Conservation (phyloP, 2,888 invertebrate genomes). For the Diarsia brunnea region DNA sequence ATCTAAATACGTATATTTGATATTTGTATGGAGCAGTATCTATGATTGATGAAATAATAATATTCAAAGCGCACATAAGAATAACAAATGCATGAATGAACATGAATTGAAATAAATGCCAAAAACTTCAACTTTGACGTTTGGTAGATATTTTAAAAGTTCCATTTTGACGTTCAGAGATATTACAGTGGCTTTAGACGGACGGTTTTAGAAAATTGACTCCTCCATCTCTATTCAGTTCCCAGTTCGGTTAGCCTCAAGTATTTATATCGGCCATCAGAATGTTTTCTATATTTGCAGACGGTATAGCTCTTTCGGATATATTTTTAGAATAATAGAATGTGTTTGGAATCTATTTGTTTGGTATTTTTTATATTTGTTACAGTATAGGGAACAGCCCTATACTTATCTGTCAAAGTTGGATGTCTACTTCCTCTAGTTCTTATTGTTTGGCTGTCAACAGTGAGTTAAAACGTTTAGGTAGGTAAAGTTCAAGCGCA, state of each 20-base stretch:
- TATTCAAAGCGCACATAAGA: constrained; percentile 1
- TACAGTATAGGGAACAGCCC: not conserved
- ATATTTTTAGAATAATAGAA: constrained; percentile 28
- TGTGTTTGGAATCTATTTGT: constrained; percentile 13
- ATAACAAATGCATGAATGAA: constrained; percentile 30
- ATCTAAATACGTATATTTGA: not conserved
- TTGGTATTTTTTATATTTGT: not conserved
- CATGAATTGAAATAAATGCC: constrained; percentile 35
- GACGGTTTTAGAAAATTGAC: constrained; percentile 56
- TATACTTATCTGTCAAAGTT: not conserved
- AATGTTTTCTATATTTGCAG: constrained; percentile 44
- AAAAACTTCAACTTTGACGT: constrained; percentile 43
- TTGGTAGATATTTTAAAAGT: constrained; percentile 21
- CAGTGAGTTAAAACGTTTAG: not conserved
- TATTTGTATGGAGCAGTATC: not conserved
- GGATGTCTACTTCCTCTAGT: not conserved
- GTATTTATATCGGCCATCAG: constrained; percentile 56
- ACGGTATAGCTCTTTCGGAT: constrained; percentile 27
- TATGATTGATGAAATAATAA: constrained; percentile 22
- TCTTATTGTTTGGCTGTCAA: not conserved
- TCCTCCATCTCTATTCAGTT: constrained; percentile 25
- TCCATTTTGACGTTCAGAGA: constrained; percentile 47
- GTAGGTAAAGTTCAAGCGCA: not conserved
- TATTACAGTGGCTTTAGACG: constrained; percentile 40
- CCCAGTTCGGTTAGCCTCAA: constrained; percentile 34